Base-by-base conservation (phyloP, 1,140 invertebrate genomes). In the Pentalonia nigronervosa region DNA sequence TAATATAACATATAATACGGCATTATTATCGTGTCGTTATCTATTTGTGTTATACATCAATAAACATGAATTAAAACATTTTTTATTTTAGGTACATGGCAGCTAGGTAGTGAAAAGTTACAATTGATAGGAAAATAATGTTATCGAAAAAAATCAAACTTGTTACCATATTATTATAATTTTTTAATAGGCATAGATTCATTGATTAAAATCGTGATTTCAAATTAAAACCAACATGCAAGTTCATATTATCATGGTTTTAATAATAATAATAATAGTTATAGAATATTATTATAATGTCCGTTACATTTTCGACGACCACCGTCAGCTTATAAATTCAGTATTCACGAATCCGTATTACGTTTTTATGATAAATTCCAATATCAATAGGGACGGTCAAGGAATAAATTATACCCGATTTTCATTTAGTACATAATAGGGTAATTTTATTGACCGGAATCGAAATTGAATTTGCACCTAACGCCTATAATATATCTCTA, bases 351-450 rank as follows among this genome's bases (percentile, higher is more conserved):
- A 84, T 84, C 36, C 7, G 81, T 45, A 30, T 84, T 84, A 84
- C 45, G 17, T 87, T 87, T 87, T 87, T 87, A 87, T n/a, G n/a
- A 87, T 87, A 87, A 87, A 87, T 48, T 87, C 86, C 84, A 30
- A 47, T 87, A 87, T 20, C 84, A 47, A 89, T 25, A 36, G 25
- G 9, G 21, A 56, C 48, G 21, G 48, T 56, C 21, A 23, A 50
- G 30, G 86, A 89, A 89, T 89, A 87, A 87, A 87, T 87, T 87
- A 87, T 87, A 36, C 48, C 87, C 48, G 48, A 89, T 56, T 89
- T 53, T 89, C 87, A 34, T 89, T 48, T n/a, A 23, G 87, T 89
- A 36, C 14, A 87, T 56, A 53, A 50, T 89, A 89, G 34, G n/a
- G 50, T 53, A 36, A 56, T 89, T 89, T 89, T 89, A 89, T 89